Conservation (phyloP, 2,113 vertebrate species). For the Heliornis fulica region DNA sequence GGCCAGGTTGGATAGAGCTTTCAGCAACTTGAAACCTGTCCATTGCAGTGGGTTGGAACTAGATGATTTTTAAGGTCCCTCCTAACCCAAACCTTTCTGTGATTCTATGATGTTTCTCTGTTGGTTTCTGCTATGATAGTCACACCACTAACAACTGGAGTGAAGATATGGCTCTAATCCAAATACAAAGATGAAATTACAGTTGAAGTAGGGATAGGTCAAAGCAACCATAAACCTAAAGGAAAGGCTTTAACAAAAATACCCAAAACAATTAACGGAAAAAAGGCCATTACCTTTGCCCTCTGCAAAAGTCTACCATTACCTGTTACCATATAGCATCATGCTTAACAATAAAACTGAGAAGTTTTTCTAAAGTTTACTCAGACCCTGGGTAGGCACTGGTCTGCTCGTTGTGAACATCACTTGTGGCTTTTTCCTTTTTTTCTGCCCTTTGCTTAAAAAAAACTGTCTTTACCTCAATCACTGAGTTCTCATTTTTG, state of each 20-base stretch:
- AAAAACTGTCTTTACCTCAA: not conserved
- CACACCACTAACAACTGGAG: not conserved
- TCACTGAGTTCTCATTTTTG: not conserved
- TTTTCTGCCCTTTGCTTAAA: not conserved
- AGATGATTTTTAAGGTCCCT: too few species aligned
- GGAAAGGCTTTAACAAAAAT: not conserved
- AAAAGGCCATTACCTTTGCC: not conserved
- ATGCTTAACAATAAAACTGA: not conserved
- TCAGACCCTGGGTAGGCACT: not conserved
- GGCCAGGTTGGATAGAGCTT: too few species aligned
- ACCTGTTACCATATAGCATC: not conserved
- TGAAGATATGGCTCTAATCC: not conserved
- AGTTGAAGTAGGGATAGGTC: not conserved
- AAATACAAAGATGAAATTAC: not conserved
- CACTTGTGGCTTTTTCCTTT: rapidly evolving
- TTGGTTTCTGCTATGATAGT: not conserved
- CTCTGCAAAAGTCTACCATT: not conserved
- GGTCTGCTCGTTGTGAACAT: not conserved
- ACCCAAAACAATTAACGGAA: not conserved
- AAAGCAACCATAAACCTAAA: not conserved
- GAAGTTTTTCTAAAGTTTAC: not conserved
- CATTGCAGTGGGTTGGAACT: too few species aligned
- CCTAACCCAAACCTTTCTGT: too few species aligned
- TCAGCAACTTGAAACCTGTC: too few species aligned
- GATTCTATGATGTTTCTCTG: not conserved